A percentile compares a stretch with the other conserved stretches of the same genome.
Evolutionary conservation across 2,113 vertebrate genomes (phyloP).

Genomic region (Alaudala cheleensis): DNA sequence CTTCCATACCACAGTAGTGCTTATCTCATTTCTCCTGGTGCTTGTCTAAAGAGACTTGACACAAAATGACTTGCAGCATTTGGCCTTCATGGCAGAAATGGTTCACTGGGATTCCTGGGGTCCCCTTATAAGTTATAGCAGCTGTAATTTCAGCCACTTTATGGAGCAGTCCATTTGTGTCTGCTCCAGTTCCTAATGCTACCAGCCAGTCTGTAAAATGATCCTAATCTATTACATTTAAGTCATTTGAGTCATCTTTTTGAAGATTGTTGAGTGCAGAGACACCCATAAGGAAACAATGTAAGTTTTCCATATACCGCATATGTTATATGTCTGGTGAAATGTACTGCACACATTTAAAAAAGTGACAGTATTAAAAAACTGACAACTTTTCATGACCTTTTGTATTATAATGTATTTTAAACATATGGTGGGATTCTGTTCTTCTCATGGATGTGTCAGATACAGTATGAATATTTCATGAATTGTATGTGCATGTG

Average conservation of each 20-base stretch:
- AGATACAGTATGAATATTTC: constrained; percentile 51
- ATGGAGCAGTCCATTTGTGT: constrained; percentile 43
- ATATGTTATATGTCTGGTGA: constrained; percentile 73
- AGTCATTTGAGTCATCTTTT: constrained; percentile 75
- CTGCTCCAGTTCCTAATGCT: constrained; percentile 64
- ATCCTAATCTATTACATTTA: constrained; percentile 72
- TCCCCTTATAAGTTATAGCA: constrained; percentile 52
- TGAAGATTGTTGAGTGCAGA: constrained; percentile 59
- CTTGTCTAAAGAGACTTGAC: background rate
- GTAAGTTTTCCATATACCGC: constrained; percentile 68
- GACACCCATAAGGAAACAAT: constrained; percentile 75
- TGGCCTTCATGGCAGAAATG: background rate
- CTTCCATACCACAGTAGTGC: background rate
- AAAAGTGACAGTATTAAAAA: constrained; percentile 75
- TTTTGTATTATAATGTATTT: constrained; percentile 64
- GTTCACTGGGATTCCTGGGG: constrained; percentile 14
- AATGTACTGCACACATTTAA: constrained; percentile 70
- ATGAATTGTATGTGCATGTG: constrained; percentile 29
- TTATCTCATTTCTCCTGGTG: background rate
- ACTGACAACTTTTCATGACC: constrained; percentile 73
- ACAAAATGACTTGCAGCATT: background rate
- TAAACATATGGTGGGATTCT: constrained; percentile 67
- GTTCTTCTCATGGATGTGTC: constrained; percentile 46
- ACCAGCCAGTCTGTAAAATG: constrained; percentile 71
- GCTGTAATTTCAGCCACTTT: constrained; percentile 64